Evolutionary conservation across 2,888 invertebrate species (phyloP), one percentile per base, ranked within the genome.

Genomic region (Ophion slaviceki): DNA sequence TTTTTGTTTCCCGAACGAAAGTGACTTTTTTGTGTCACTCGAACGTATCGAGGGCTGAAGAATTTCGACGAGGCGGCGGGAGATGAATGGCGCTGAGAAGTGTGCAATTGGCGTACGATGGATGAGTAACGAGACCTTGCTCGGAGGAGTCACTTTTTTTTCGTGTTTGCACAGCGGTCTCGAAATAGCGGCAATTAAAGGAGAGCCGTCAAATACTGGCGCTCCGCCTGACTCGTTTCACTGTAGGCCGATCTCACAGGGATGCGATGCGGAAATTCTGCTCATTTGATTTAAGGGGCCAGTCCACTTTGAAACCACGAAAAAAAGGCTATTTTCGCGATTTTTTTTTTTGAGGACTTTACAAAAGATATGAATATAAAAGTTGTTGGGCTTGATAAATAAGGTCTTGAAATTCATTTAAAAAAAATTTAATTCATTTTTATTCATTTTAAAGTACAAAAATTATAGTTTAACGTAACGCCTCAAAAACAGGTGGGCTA

Each of bases 41-140:
- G n/a, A 28, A 53, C 28, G 17, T 14, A 53, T 45, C 45, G 53
- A 53, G 53, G 53, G 53, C 5, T 53, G 53, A 17, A 53, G 14
- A 53, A 53, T 53, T 53, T 17, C 17, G 53, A 17, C 53, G 53
- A 53, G 14, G 17, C 53, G 17, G 53, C 3, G 53, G 7, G 40
- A 45, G 68, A 68, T 68, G 68, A 68, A 68, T 68, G 40, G 45
- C 45, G n/a, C 20, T 45, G n/a, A 10, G 40, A 20, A 67, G 67
- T 20, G 45, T 40, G 40, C 53, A 53, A 70, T 70, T 28, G 53
- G 53, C 53, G 53, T 28, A 28, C 53, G 17, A 45, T 24, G 40
- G 68, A n/a, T 28, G 67, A 70, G 53, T 70, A n/a, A 70, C 53
- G 53, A 70, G 70, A 40, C 28, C 70, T 53, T 28, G 70, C n/a